Evolutionary conservation across 2,113 vertebrate genomes (phyloP).

Genomic region (Silurus meridionalis): DNA sequence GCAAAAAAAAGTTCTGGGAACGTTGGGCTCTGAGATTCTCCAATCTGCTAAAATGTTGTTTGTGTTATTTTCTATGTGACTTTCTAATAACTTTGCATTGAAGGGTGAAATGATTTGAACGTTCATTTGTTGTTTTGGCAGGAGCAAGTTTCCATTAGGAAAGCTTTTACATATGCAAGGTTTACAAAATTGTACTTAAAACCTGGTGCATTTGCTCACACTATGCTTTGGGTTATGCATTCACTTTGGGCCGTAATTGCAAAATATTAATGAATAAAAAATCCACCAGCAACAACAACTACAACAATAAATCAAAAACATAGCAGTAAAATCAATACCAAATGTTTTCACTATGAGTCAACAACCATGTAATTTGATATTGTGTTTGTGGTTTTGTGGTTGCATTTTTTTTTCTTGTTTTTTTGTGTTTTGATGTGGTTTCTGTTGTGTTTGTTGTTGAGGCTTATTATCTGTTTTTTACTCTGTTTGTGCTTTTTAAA

Average conservation of each 20-base stretch:
- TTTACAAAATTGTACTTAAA: neutral
- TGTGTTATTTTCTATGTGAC: neutral
- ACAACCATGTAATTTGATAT: neutral
- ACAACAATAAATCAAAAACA: neutral
- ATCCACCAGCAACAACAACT: too few species aligned
- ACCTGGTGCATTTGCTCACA: neutral
- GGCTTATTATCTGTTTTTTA: neutral
- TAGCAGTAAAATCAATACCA: neutral
- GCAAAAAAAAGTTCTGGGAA: neutral
- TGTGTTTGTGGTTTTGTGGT: neutral
- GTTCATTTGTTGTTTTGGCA: neutral
- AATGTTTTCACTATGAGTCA: neutral
- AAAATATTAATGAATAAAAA: neutral
- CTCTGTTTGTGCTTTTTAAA: neutral
- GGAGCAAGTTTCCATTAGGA: neutral
- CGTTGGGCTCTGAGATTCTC: neutral
- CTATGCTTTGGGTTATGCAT: neutral
- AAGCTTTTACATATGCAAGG: neutral
- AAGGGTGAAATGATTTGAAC: neutral
- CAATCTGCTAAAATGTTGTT: neutral
- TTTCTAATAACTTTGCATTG: neutral
- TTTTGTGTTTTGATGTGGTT: neutral
- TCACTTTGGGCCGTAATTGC: neutral
- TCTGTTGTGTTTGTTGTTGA: neutral
- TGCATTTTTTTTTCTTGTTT: too few species aligned